Percentiles rank a stretch among this genome's conserved stretches.
Conservation (phyloP, 2,113 vertebrate genomes). For the Malurus alboscapulatus region DNA sequence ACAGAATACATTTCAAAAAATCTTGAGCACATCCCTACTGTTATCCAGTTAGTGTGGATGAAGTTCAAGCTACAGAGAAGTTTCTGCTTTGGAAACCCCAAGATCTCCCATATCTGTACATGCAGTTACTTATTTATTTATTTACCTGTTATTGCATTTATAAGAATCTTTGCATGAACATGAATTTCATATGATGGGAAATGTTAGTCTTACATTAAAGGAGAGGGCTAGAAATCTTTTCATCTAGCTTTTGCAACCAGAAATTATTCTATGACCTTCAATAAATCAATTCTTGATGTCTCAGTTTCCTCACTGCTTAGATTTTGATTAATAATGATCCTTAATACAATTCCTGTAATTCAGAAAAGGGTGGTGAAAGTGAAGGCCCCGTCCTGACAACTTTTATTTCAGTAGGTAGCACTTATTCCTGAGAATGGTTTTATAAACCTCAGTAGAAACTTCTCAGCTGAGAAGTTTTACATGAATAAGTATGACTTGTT, state of each 20-base stretch:
- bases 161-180: background rate
- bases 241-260: background rate
- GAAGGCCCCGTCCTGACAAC: background rate
- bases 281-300: background rate
- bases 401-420: background rate
- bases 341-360: background rate
- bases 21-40: background rate
- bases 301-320: background rate
- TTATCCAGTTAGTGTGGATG: background rate
- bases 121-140: background rate
- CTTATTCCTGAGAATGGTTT: background rate
- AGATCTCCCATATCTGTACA: background rate
- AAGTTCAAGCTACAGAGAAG: background rate
- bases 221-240: background rate
- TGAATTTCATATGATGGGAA: background rate
- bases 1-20: background rate
- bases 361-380: background rate
- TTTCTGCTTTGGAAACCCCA: background rate
- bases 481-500: background rate
- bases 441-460: background rate
- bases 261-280: background rate
- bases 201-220: background rate
- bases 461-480: background rate
- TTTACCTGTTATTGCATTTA: background rate
- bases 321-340: background rate